Evolutionary conservation across 2,113 vertebrate species (phyloP).

Genomic region (Tretioscincus oriximinensis): DNA sequence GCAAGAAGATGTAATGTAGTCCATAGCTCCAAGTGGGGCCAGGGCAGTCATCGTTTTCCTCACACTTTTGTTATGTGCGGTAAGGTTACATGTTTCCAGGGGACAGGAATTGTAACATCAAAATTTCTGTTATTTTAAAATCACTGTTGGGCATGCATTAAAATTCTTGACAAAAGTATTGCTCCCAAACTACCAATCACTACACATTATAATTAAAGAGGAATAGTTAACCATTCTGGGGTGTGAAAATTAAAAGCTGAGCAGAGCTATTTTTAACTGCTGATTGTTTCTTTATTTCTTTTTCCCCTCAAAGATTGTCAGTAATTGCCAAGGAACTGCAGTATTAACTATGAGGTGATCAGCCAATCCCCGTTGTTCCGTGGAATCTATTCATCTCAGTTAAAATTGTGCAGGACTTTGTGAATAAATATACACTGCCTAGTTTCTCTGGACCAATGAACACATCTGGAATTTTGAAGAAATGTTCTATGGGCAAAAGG

Average conservation of each 20-base stretch:
- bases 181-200: not conserved
- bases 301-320: not conserved
- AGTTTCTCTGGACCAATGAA: no score
- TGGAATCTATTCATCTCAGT: not conserved
- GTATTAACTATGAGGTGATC: not conserved
- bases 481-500: not conserved
- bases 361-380: not conserved
- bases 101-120: slow-evolving; percentile 18
- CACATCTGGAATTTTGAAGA: no score
- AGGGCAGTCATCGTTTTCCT: slow-evolving; percentile 30
- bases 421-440: not conserved
- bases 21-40: slow-evolving; percentile 3
- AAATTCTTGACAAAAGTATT: slow-evolving; percentile 7
- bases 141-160: not conserved
- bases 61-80: not conserved
- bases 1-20: not conserved
- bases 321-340: slow-evolving; percentile 25
- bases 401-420: not conserved
- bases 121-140: slow-evolving; percentile 8
- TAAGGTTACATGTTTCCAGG: slow-evolving; percentile 24
- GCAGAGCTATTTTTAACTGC: slow-evolving; percentile 29
- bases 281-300: slow-evolving; percentile 2
- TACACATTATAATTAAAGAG: slow-evolving; percentile 32
- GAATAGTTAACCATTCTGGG: slow-evolving; percentile 12
- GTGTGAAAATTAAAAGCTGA: slow-evolving; percentile 40